phyloP scores from a whole-genome alignment of 2,888 invertebrate species.

The Bellardia bayeri region DNA sequence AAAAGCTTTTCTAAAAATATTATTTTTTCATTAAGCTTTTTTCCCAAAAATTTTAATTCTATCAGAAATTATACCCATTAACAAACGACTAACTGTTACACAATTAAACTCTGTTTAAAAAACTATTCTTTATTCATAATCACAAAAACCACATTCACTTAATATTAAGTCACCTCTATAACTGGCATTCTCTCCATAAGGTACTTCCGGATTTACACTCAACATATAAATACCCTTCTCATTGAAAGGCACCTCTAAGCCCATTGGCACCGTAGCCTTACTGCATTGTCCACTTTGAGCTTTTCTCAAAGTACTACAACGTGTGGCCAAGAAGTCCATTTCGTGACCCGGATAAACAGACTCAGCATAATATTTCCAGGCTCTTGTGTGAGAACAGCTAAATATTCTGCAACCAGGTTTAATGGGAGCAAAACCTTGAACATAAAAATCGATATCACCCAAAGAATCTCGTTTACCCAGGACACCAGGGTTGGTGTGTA shows the following conservation, averaged over 20 bases:
- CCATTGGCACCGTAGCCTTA: constrained; percentile 75
- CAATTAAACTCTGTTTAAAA: not conserved
- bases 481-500: constrained; percentile 80
- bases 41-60: too few species aligned
- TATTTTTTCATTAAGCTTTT: too few species aligned
- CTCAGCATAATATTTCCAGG: constrained; percentile 79
- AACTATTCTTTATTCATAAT: constrained; percentile 1
- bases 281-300: constrained; percentile 73
- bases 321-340: constrained; percentile 76
- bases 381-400: constrained; percentile 78
- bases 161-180: constrained; percentile 62
- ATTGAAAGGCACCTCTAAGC: constrained; percentile 73
- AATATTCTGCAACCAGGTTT: constrained; percentile 76
- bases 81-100: not conserved
- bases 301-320: constrained; percentile 76
- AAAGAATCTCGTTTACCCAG: constrained; percentile 76
- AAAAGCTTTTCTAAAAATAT: too few species aligned
- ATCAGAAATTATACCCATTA: too few species aligned
- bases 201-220: constrained; percentile 74
- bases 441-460: constrained; percentile 81
- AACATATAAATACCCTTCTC: constrained; percentile 78
- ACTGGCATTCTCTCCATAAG: constrained; percentile 76
- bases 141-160: constrained; percentile 61
- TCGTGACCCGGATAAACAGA: constrained; percentile 79
- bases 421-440: constrained; percentile 77